Evolutionary conservation across 1,140 invertebrate species (phyloP).

Genomic region (Papilio polyxenes): DNA sequence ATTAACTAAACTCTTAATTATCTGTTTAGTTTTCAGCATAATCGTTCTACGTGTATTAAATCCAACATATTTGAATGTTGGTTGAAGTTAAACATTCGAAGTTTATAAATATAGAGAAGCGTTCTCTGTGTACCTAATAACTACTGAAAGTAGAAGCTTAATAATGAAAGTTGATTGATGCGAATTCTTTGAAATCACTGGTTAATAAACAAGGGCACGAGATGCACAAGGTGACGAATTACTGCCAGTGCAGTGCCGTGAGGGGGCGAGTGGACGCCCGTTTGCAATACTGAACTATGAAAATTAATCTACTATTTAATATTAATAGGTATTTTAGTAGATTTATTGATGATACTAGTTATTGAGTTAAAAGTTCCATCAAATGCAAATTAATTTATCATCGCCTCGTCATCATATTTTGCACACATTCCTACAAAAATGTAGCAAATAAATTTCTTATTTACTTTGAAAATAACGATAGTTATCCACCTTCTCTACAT

Average conservation of each 20-base stretch:
- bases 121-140: not conserved
- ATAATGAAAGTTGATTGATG: slow-evolving; percentile 1
- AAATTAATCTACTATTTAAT: not conserved
- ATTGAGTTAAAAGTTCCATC: not conserved
- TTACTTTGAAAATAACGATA: not conserved
- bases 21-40: too few species aligned
- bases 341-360: not conserved
- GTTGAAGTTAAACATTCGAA: too few species aligned
- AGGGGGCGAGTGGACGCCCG: slow-evolving; percentile 49
- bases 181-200: slow-evolving; percentile 26
- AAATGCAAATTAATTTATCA: not conserved
- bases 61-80: too few species aligned
- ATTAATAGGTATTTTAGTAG: not conserved
- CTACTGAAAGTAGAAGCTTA: not conserved
- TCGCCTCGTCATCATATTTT: too few species aligned
- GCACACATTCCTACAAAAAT: too few species aligned
- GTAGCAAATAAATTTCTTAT: not conserved
- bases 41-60: too few species aligned
- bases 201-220: slow-evolving; percentile 29
- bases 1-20: too few species aligned
- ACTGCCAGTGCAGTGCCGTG: slow-evolving; percentile 39
- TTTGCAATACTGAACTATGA: slow-evolving; percentile 44
- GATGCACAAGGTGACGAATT: slow-evolving; percentile 46
- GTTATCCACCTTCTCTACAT: not conserved
- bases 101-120: too few species aligned